Evolutionary conservation across 2,797 vertebrate genomes (phyloP), one percentile per base, ranked within the genome.

Genomic region (Momotus momota): DNA sequence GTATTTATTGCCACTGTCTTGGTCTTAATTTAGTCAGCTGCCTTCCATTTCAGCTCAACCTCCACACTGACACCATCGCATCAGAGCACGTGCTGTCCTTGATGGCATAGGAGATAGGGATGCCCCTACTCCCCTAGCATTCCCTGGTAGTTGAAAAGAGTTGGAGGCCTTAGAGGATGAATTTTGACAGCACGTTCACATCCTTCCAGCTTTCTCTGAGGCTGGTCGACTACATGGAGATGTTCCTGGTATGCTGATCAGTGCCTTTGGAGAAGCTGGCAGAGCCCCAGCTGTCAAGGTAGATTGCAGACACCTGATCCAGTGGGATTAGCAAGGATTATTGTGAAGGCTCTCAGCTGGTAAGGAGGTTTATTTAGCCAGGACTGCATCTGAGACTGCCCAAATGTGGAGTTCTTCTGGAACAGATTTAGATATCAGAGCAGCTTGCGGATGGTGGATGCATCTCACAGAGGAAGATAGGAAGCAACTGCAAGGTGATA

Each of bases 201-300:
- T 94, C 46, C 46, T 80, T 92, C 25, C 54, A 74, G 40, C 60
- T 48, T 95, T 90, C 67, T 88, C 73, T 55, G 70, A 75, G 87
- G 35, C 79, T 74, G 77, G 40, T 65, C 78, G 64, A 31, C 38
- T 73, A 61, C 0, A 0, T n/a, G n/a, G 58, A 95, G 86, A 87
- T 57, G 66, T 93, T 90, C 85, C 69, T 21, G 48, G 79, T 93
- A 93, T 91, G 81, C 91, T 31, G 81, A 43, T 94, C 55, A 26
- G 31, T 67, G 84, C 52, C 80, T 94, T 77, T 85, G 61, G 84
- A 92, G 79, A 88, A 82, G 65, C 65, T 95, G 81, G 61, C 38
- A 61, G 72, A 82, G 40, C 25, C 79, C 33, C 95, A 92, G 62
- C 93, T 96, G 92, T 96, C 81, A 86, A 86, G 69, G 45, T 81